phyloP scores from a whole-genome alignment of 1,140 invertebrate genomes.

The Bombus pascuorum region DNA sequence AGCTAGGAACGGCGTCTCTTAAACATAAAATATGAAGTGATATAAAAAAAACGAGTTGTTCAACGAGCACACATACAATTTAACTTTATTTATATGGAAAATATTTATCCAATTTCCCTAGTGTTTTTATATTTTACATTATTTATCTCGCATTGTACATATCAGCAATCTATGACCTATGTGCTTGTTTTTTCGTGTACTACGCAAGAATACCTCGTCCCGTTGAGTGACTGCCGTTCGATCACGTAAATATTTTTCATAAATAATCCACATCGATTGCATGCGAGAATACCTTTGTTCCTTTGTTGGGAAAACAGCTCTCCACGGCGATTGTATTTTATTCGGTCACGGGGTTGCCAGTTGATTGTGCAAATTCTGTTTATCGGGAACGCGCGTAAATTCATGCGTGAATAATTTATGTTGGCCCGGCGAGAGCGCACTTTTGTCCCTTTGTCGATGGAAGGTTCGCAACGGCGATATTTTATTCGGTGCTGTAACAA shows the following conservation, averaged over 20 bases:
- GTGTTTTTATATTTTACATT: neutral
- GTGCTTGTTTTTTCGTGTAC: neutral
- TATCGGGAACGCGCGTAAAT: constrained; percentile 36
- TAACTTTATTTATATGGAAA: too few species aligned
- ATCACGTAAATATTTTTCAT: constrained; percentile 26
- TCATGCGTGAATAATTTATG: constrained; percentile 46
- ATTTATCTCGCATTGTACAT: neutral
- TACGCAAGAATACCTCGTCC: neutral
- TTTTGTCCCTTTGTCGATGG: constrained; percentile 34
- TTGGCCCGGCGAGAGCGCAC: constrained; percentile 1
- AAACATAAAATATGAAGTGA: neutral
- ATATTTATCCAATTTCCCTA: neutral
- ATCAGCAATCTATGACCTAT: neutral
- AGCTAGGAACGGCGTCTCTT: neutral
- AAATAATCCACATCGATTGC: neutral
- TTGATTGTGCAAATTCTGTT: constrained; percentile 41
- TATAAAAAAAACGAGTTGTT: neutral
- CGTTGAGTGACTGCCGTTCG: neutral
- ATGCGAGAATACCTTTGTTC: neutral
- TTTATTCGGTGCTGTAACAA: constrained; percentile 34
- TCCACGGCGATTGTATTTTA: constrained; percentile 1
- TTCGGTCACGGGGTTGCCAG: constrained; percentile 29
- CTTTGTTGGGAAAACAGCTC: neutral
- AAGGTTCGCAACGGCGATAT: constrained; percentile 15
- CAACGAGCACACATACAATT: neutral